Evolutionary conservation across 2,113 vertebrate genomes (phyloP).

Genomic region (Ardeotis arabs): DNA sequence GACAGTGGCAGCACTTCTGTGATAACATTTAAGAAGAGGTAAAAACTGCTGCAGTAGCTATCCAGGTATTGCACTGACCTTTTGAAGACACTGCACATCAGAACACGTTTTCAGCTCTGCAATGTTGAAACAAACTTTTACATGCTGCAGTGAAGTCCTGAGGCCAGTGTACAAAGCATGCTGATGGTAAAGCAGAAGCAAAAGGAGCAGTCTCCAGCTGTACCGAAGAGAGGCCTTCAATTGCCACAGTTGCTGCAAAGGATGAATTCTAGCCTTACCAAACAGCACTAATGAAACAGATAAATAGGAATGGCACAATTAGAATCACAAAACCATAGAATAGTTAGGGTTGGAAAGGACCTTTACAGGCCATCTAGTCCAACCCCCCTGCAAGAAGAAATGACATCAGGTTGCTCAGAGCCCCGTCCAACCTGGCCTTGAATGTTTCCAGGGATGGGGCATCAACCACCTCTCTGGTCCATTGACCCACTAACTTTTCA

Average conservation of each 20-base stretch:
- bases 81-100: neutral
- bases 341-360: too few relatives aligned
- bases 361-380: too few relatives aligned
- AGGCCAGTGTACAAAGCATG: neutral
- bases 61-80: neutral
- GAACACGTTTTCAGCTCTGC: neutral
- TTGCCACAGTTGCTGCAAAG: neutral
- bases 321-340: too few relatives aligned
- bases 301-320: neutral
- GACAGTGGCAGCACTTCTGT: rapidly evolving
- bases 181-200: neutral
- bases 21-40: neutral
- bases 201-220: neutral
- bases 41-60: neutral
- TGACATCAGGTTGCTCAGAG: too few relatives aligned
- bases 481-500: neutral
- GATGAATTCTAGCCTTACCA: neutral
- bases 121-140: neutral
- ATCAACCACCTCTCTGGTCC: too few relatives aligned
- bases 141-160: neutral
- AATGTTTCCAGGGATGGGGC: too few relatives aligned
- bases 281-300: neutral
- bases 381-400: too few relatives aligned
- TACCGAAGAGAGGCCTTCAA: neutral
- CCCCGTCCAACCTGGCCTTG: too few relatives aligned